A percentile compares a stretch with the other conserved stretches of the same genome.
phyloP scores from a whole-genome alignment of 2,113 vertebrate species.

The Hippocampus barbouri region DNA sequence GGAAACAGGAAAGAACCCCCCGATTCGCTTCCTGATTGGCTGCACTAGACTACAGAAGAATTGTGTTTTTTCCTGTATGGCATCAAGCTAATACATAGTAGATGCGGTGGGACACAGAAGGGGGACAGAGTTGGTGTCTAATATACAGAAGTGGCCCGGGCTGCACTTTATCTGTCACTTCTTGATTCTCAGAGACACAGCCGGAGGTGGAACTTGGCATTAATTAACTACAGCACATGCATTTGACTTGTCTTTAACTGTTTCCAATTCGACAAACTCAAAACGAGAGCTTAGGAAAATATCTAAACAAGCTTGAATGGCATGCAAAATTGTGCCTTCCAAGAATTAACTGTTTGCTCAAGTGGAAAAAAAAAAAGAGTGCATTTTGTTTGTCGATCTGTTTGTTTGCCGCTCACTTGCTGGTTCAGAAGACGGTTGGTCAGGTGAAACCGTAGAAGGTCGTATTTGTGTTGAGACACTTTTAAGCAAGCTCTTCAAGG shows the following conservation, averaged over 20 bases:
- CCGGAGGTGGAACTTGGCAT: constrained; percentile 45
- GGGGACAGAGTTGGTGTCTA: constrained; percentile 54
- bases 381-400: not conserved
- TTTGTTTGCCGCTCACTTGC: not conserved
- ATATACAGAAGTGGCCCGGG: constrained; percentile 27
- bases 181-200: constrained; percentile 48
- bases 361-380: not conserved
- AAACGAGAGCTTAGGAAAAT: not conserved
- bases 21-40: constrained; percentile 74
- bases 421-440: not conserved
- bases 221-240: constrained; percentile 52
- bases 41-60: constrained; percentile 72
- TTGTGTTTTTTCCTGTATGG: constrained; percentile 71
- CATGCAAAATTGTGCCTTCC: not conserved
- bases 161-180: constrained; percentile 54
- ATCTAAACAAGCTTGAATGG: constrained; percentile 8
- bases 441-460: not conserved
- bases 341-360: not conserved
- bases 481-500: not conserved
- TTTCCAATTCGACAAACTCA: constrained; percentile 9
- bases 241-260: constrained; percentile 25
- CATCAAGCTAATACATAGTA: constrained; percentile 73
- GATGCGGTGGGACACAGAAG: constrained; percentile 58
- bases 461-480: not conserved
- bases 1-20: constrained; percentile 81